A percentile compares a stretch with the other conserved stretches of the same genome.
phyloP scores from a whole-genome alignment of 2,797 vertebrate species.

The Gorsachius magnificus region DNA sequence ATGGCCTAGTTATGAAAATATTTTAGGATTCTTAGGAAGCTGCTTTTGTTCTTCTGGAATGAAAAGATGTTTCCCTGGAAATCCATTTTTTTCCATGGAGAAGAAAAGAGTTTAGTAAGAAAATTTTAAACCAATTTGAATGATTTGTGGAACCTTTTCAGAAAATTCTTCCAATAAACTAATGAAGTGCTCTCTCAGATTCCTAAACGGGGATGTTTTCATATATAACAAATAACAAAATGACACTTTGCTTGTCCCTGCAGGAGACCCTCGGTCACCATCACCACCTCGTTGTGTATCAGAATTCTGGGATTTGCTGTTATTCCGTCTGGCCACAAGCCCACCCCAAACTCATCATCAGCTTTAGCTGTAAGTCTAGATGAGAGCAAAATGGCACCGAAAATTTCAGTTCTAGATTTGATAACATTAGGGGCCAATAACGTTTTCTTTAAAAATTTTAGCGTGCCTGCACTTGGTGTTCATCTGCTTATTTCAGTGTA shows the following conservation, averaged over 20 bases:
- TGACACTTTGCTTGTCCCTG: background rate
- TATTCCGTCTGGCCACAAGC: background rate
- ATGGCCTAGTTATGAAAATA: background rate
- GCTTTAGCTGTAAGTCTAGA: background rate
- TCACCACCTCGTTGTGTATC: fast-evolving
- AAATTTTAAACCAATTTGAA: background rate
- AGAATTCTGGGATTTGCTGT: background rate
- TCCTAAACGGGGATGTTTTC: background rate
- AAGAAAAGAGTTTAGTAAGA: background rate
- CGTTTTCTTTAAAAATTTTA: background rate
- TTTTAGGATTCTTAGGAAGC: background rate
- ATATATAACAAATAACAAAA: background rate
- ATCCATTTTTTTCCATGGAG: background rate
- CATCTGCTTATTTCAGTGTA: background rate
- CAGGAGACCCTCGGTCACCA: background rate
- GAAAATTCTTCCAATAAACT: background rate
- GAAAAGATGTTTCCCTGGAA: fast-evolving
- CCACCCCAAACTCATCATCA: background rate
- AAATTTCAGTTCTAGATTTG: background rate
- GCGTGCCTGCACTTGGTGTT: background rate
- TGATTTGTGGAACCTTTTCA: background rate
- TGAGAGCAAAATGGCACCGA: background rate
- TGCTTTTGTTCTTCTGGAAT: background rate
- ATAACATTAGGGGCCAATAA: background rate
- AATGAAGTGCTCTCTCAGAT: background rate